Conservation (phyloP, 2,888 invertebrate species). For the Fissipunctia ypsillon region DNA sequence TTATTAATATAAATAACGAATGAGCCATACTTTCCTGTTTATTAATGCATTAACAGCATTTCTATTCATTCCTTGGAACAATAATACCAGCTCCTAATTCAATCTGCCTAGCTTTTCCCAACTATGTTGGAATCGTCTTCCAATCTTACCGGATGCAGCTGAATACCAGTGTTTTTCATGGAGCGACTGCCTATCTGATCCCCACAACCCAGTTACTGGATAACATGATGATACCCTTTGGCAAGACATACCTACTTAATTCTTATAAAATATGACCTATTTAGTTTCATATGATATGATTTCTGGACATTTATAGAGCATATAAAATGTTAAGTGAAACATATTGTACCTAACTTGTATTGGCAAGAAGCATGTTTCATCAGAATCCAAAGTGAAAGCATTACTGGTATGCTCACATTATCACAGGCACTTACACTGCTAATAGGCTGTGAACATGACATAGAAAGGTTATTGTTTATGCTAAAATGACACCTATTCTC, state of each 20-base stretch:
- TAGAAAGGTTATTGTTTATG: slow-evolving; percentile 66
- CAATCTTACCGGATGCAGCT: background rate
- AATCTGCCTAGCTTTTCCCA: background rate
- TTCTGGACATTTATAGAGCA: background rate
- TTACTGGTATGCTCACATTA: slow-evolving; percentile 78
- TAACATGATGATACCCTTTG: background rate
- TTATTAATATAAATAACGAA: slow-evolving; percentile 19
- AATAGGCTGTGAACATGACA: slow-evolving; percentile 74
- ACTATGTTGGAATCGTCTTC: too few species aligned
- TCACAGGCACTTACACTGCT: slow-evolving; percentile 76
- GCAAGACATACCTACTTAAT: background rate
- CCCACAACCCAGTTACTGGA: background rate
- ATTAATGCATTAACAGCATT: background rate
- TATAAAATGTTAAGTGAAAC: slow-evolving; percentile 13
- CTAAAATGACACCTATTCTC: slow-evolving; percentile 53
- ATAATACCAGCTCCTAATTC: background rate
- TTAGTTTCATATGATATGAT: background rate
- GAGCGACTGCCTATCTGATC: background rate
- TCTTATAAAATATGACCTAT: background rate
- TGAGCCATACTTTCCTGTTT: slow-evolving; percentile 42
- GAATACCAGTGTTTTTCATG: background rate
- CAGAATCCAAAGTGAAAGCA: slow-evolving; percentile 83
- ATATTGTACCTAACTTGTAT: slow-evolving; percentile 46
- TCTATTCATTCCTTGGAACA: background rate
- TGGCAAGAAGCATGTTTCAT: slow-evolving; percentile 68